A percentile compares a stretch with the other conserved stretches of the same genome.
Conservation (phyloP, 2,888 invertebrate species). For the Linnaemya vulpina region DNA sequence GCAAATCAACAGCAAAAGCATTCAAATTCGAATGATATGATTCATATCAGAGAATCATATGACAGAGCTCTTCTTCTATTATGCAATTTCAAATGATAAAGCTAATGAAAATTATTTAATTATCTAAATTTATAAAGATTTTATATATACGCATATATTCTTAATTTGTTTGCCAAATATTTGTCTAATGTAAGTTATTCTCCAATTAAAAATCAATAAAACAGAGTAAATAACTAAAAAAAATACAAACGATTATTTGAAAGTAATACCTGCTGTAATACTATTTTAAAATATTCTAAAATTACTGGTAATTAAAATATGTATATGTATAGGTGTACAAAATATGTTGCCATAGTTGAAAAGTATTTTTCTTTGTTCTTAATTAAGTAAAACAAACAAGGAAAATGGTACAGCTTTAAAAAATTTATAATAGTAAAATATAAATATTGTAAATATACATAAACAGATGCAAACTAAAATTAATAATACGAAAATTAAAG, state of each 20-base stretch:
- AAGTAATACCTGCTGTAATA: neutral
- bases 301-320: neutral
- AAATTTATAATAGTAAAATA: constrained; percentile 2
- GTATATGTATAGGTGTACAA: neutral
- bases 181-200: neutral
- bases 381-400: constrained; percentile 47
- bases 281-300: neutral
- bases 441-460: constrained; percentile 65
- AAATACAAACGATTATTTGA: too few species aligned
- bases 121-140: too few species aligned
- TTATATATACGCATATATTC: neutral
- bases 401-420: constrained; percentile 78
- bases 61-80: too few species aligned
- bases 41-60: too few species aligned
- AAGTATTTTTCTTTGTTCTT: neutral
- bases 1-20: too few species aligned
- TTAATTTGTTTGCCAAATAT: neutral
- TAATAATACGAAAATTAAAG: neutral
- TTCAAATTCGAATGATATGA: too few species aligned
- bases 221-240: too few species aligned
- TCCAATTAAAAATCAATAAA: neutral
- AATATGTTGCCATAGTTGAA: neutral
- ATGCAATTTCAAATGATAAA: too few species aligned
- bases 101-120: too few species aligned
- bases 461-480: constrained; percentile 30